Evolutionary conservation across 2,113 vertebrate species (phyloP).

Genomic region (Hucho hucho): DNA sequence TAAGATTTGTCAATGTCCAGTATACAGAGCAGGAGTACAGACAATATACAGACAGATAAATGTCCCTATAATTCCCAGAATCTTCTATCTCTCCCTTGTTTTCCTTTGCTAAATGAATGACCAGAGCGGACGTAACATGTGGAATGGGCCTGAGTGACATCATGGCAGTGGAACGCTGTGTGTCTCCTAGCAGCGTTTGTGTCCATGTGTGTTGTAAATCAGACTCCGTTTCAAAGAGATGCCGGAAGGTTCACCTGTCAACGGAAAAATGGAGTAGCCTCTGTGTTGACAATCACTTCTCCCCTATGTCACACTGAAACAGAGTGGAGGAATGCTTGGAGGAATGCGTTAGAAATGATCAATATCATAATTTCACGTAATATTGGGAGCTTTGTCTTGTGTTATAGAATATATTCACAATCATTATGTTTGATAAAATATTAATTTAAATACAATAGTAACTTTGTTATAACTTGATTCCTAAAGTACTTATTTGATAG

Average conservation of each 20-base stretch:
- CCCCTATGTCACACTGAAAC: background rate
- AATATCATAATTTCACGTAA: background rate
- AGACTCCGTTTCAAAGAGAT: slow-evolving; percentile 34
- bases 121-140: slow-evolving; percentile 10
- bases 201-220: slow-evolving; percentile 27
- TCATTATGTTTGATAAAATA: background rate
- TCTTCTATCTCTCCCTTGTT: background rate
- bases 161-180: slow-evolving; percentile 27
- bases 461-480: background rate
- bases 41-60: background rate
- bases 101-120: slow-evolving; percentile 37
- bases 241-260: slow-evolving; percentile 39
- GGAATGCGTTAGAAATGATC: background rate
- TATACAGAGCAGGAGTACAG: background rate
- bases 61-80: background rate
- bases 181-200: slow-evolving; percentile 9
- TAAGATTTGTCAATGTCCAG: too few relatives aligned
- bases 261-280: background rate
- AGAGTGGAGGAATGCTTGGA: background rate
- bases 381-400: background rate
- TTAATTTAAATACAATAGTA: background rate
- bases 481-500: background rate
- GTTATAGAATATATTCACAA: too few relatives aligned
- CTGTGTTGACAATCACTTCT: slow-evolving; percentile 6
- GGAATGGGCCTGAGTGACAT: slow-evolving; percentile 17